Evolutionary conservation across 1,140 invertebrate species (phyloP), one percentile per base, ranked within the genome.

Genomic region (Rhopalosiphum maidis): DNA sequence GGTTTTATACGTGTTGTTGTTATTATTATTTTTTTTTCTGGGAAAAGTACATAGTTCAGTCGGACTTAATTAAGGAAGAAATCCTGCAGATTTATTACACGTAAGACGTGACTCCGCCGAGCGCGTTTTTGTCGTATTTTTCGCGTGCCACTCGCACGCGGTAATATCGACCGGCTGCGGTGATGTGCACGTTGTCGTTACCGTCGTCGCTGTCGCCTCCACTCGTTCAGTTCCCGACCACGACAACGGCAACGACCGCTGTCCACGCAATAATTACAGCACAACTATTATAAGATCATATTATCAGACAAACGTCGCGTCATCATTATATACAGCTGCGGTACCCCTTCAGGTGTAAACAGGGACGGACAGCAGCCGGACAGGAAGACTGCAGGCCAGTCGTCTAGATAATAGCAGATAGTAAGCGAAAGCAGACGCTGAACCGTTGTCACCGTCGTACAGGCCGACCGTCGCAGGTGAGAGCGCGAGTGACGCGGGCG

Each of bases 151-250:
- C 48, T 22, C n/a, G 23, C 35, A 89, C 87, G 88, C 88, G 88
- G 46, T 25, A 0, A 60, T 90, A 90, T 90, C 88, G 88, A 90
- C 88, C 89, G 37, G 89, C 25, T 68, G 54, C 41, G 89, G 54
- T 60, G 54, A 68, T 90, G 89, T 90, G 89, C 55, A 68, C 55
- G 89, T 60, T 68, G 89, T 90, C 55, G 41, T 41, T 41, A 41
- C 25, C 22, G 87, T 60, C 88, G 88, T n/a, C 86, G n/a, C 23
- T 30, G 43, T 23, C 87, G 87, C 22, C 48, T 35, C 9, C 54
- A 54, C 37, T 90, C 89, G 89, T 9, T 43, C 88, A 41, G 9
- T 35, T 22, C 25, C n/a, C 89, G 55, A 51, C 87, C 60, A n/a
- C 87, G 22, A 54, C 87, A 88, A 48, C 87, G 35, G n/a, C 48